Base-by-base conservation (phyloP, 2,888 invertebrate species). In the Melanostoma mellinum region DNA sequence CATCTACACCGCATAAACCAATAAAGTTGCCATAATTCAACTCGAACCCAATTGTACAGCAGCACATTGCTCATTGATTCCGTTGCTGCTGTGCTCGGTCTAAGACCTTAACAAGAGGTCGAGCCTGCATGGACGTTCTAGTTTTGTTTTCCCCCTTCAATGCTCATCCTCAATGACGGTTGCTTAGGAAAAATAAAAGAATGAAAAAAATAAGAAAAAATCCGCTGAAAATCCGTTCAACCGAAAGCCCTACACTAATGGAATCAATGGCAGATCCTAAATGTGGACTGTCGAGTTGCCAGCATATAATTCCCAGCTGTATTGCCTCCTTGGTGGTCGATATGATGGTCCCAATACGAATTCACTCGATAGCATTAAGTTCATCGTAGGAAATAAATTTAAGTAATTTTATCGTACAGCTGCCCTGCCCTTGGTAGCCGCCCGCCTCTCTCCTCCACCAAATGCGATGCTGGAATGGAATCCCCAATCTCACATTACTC, bases 21-120 rank as follows among this genome's bases (percentile, higher is more conserved):
- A 82, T 82, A 82, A 78, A 82, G 82, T 82, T 82, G 73, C 82
- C 74, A 82, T 82, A 82, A 82, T 77, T 82, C 82, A 82, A 81
- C 72, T 72, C 55, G 60, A 80, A 71, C 71, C 81, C 72, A 76
- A 81, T 76, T 73, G 78, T 68, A 78, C 52, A 50, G 63, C 38
- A 74, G 73, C 73, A 78, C 82, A 82, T 78, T 78, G 82, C 68
- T 82, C 82, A 82, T 82, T 78, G 82, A 82, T 74, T 78, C 48
- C 52, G 58, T 67, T 67, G 48, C n/a, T 50, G 36, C 36, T 63
- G 30, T 50, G 60, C 6, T 46, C 30, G 68, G 78, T 73, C 82
- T 68, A 73, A 69, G 82, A 74, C 74, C 78, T 65, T 63, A 74
- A 82, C 82, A 74, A 78, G 82, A 71, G 78, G 78, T 81, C 55